Percentiles rank a stretch among this genome's conserved stretches.
phyloP scores from a whole-genome alignment of 2,888 invertebrate species.

The Trypoxylon attenuatum region DNA sequence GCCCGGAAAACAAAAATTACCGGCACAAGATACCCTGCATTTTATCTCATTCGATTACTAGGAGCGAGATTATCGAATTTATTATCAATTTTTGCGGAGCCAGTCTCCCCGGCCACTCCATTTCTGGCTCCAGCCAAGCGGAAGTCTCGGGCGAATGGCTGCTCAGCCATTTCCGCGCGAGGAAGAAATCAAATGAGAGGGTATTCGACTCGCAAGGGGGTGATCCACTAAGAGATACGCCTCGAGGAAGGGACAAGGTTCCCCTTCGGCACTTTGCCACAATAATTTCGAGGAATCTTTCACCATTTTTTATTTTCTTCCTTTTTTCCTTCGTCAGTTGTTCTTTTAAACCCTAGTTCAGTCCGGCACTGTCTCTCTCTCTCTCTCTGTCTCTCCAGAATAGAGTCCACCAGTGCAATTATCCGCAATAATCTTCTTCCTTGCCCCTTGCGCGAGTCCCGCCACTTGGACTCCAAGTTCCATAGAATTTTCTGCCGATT shows the following conservation, averaged over 20 bases:
- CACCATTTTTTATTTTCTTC: conserved; percentile 27
- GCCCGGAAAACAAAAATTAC: no score
- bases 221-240: conserved; percentile 60
- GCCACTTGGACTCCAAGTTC: conserved; percentile 14
- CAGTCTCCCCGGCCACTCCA: conserved; percentile 61
- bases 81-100: no score
- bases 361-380: no score
- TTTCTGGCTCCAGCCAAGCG: conserved; percentile 70
- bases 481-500: no score
- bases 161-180: conserved; percentile 73
- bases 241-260: conserved; percentile 48
- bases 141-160: conserved; percentile 73
- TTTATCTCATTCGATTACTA: conserved; percentile 61
- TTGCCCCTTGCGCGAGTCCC: background rate
- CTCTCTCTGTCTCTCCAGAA: no score
- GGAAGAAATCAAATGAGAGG: conserved; percentile 66
- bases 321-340: background rate
- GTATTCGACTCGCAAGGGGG: conserved; percentile 54
- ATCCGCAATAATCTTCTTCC: no score
- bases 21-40: conserved; percentile 39
- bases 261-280: conserved; percentile 38
- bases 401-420: no score
- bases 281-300: conserved; percentile 49
- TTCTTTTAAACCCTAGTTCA: no score
- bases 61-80: no score